Base-by-base conservation (phyloP, 1,140 invertebrate species). In the Brachionus paranguensis region DNA sequence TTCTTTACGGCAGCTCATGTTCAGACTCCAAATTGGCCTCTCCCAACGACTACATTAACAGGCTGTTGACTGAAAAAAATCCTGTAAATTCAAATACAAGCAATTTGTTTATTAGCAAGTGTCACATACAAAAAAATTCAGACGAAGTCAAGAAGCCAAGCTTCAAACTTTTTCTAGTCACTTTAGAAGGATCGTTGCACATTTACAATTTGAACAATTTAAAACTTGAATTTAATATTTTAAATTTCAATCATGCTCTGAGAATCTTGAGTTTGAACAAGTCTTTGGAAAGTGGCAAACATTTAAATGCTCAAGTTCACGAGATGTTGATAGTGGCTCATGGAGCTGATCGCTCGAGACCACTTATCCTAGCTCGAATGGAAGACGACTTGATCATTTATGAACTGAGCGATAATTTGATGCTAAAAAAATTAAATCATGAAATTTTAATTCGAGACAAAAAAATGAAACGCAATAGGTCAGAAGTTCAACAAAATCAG, bases 321-420 rank as follows among this genome's bases (percentile, higher is more conserved):
- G 68, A 72, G 17, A 50, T 76, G 24, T 47, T 76, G 27, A 47
- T 76, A 10, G 45, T 76, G 11, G 1, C 72, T 6, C 47, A 47
- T 24, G 72, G 72, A 2, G 7, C 12, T 27, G 17, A 76, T 50
- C 4, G 14, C 14, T 50, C 17, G 8, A n/a, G 45, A 3, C 43
- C 72, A 14, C 11, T 50, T 12, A 14, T 76, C 4, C 53, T 53
- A 24, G 17, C 64, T 27, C 33, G 60, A n/a, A 53, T 83, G 3
- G 81, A 83, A n/a, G 81, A 83, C 24, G 81, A 83, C 50, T 20
- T 83, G 14, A 47, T 83, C 6, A 37, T 68, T 14, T 83, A 83
- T 70, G 81, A 83, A 11, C 3, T 60, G 7, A 24, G 24, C 37
- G 29, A 60, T 24, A 60, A 79, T 50, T 27, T 50, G 33, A 76